phyloP scores from a whole-genome alignment of 2,113 vertebrate genomes.

The Zosterops borbonicus region DNA sequence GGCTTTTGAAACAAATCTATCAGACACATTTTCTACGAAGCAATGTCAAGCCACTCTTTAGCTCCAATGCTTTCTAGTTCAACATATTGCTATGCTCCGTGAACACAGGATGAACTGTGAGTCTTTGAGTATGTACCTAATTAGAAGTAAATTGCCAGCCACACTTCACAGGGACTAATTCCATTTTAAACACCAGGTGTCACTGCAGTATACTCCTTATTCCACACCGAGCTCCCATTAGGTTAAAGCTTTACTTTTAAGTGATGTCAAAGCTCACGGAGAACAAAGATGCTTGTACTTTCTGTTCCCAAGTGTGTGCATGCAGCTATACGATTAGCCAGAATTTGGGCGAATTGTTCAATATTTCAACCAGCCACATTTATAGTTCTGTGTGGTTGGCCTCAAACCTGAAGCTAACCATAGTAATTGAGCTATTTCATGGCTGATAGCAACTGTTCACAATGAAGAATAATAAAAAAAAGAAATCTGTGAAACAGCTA shows the following conservation, averaged over 20 bases:
- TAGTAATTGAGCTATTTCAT: not conserved
- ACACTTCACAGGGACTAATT: not conserved
- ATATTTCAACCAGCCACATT: not conserved
- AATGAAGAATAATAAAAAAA: not conserved
- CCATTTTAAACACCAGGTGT: slow-evolving; percentile 57
- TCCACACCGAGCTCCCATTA: not conserved
- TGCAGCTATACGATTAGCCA: not conserved
- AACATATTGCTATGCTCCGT: not conserved
- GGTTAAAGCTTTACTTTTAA: not conserved
- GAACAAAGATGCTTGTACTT: not conserved
- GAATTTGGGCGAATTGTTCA: not conserved
- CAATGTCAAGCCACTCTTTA: not conserved
- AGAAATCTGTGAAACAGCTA: not conserved
- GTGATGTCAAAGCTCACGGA: not conserved
- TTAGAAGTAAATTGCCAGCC: not conserved
- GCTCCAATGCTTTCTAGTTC: not conserved
- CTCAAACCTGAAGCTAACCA: not conserved
- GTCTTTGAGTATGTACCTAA: not conserved
- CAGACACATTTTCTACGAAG: not conserved
- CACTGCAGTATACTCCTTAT: slow-evolving; percentile 18
- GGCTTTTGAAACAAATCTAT: slow-evolving; percentile 24
- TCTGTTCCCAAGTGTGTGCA: not conserved
- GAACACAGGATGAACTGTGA: not conserved
- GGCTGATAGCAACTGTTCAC: not conserved
- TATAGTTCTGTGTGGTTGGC: not conserved